These are phyloP conservation scores for Archivesica marissinica DNA, from an alignment of 1,140 invertebrate species.

Conservation along the genomic window DNA sequence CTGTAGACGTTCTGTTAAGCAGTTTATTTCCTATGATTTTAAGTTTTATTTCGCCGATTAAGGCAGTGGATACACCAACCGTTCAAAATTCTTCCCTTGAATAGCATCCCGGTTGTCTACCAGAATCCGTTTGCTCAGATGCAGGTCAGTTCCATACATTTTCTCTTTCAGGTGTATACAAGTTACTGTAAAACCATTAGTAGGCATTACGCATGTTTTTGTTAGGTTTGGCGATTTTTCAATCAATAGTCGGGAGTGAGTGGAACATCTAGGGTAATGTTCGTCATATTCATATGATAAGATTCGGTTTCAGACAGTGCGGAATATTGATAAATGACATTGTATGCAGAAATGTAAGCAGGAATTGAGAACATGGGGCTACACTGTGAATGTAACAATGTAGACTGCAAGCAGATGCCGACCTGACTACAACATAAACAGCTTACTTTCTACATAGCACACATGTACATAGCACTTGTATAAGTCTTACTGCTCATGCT, in stretches of 20 bases:
- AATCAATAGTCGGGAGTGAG: neutral
- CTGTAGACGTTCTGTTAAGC: conserved; percentile 36
- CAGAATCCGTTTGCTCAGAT: conserved; percentile 64
- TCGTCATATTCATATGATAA: no score
- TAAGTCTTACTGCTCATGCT: no score
- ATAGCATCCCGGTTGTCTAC: conserved; percentile 61
- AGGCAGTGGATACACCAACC: conserved; percentile 49
- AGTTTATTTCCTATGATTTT: conserved; percentile 60
- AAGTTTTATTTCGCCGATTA: conserved; percentile 62
- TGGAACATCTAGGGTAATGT: neutral
- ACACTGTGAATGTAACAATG: no score
- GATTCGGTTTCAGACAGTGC: no score
- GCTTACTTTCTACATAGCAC: no score
- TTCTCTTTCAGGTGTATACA: neutral
- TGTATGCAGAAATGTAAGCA: no score
- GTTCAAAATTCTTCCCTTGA: conserved; percentile 64
- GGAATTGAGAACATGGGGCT: no score
- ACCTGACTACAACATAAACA: no score
- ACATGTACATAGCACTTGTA: no score
- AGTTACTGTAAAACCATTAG: neutral
- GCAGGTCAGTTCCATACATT: conserved; percentile 58
- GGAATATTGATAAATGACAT: no score
- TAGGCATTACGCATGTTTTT: neutral
- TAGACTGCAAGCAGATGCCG: no score
- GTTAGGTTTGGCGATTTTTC: neutral